These are phyloP conservation scores for Cladorhizidae sp. DNA, from an alignment of 37 sponge, comb jelly and placozoan species.

Conservation along the genomic window DNA sequence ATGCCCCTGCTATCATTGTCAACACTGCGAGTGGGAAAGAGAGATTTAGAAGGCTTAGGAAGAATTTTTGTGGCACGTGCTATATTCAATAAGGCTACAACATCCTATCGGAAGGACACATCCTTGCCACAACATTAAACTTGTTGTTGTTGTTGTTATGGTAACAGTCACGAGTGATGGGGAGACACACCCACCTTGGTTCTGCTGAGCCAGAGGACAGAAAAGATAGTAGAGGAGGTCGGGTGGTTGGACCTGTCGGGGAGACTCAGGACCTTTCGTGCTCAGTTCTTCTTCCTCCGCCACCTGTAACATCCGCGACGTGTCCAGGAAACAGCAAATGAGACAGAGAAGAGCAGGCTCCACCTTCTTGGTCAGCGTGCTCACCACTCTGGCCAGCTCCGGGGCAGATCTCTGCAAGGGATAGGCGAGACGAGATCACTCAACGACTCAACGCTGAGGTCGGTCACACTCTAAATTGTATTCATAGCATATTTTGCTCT, in stretches of 20 bases:
- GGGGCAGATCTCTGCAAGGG: conserved; percentile 25
- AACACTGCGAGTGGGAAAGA: no score
- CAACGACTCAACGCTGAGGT: no score
- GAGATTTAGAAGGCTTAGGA: no score
- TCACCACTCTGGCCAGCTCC: conserved; percentile 13
- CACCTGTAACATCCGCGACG: conserved; percentile 5
- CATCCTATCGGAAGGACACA: no score
- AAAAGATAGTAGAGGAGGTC: conserved; percentile 2
- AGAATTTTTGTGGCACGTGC: no score
- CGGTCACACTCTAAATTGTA: background rate
- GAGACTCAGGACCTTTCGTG: background rate
- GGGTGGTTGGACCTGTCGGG: background rate
- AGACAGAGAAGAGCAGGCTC: background rate
- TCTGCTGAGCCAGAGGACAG: background rate
- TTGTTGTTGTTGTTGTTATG: no score
- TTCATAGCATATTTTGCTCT: background rate
- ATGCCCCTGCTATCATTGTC: no score
- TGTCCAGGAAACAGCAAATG: conserved; percentile 44
- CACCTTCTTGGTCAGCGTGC: conserved; percentile 10
- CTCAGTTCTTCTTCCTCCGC: background rate
- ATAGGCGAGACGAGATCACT: background rate
- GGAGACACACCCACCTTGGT: no score
- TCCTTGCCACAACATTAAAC: no score
- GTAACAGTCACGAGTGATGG: no score
- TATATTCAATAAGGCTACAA: no score